Evolutionary conservation across 2,113 vertebrate genomes (phyloP).

Genomic region (Gymnarchus niloticus): DNA sequence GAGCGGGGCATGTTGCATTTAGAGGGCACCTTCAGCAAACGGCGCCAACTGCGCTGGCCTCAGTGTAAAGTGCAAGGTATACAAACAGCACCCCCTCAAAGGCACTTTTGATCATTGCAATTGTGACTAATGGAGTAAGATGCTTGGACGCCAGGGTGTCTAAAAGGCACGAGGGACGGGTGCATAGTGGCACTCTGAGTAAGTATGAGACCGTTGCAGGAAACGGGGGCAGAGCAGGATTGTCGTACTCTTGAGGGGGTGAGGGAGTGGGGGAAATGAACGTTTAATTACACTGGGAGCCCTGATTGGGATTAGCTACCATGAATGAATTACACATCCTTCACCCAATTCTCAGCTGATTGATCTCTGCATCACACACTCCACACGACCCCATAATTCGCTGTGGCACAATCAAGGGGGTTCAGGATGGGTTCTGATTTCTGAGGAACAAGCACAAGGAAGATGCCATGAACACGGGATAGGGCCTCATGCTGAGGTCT

Average conservation of each 20-base stretch:
- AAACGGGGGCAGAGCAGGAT: not conserved
- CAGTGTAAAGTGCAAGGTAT: not conserved
- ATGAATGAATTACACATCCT: slow-evolving; percentile 5
- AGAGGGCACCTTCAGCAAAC: not conserved
- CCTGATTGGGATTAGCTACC: not conserved
- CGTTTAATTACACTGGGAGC: not conserved
- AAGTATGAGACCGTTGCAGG: not conserved
- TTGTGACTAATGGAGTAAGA: not conserved
- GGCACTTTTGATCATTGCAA: not conserved
- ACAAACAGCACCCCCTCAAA: not conserved
- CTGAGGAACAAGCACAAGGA: too few species aligned
- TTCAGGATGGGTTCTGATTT: too few species aligned
- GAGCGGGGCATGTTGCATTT: not conserved
- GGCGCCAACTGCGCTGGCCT: not conserved
- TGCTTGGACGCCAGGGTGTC: not conserved
- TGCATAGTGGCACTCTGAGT: not conserved
- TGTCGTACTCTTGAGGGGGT: not conserved
- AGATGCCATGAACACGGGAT: too few species aligned
- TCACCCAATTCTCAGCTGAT: too few species aligned
- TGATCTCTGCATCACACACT: too few species aligned
- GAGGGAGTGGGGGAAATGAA: not conserved
- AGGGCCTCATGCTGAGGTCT: too few species aligned
- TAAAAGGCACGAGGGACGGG: not conserved
- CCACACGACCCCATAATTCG: too few species aligned
- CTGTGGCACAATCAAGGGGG: too few species aligned